A percentile compares a stretch with the other conserved stretches of the same genome.
Conservation (phyloP, 1,140 invertebrate species). For the Lordiphosa collinella region DNA sequence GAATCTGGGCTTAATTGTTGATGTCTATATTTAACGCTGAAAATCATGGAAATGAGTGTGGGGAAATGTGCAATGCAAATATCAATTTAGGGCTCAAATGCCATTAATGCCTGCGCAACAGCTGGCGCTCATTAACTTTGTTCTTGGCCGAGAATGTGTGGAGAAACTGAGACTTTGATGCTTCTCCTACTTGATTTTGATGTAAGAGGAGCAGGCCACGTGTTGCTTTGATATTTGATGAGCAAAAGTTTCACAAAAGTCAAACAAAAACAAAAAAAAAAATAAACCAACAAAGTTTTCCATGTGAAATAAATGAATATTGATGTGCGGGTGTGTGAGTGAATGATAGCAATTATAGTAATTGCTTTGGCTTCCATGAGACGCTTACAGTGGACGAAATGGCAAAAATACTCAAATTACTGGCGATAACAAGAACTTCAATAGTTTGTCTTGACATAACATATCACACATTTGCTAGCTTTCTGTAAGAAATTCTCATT, state of each 20-base stretch:
- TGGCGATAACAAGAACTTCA: too few relatives aligned
- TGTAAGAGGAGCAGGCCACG: constrained; percentile 32
- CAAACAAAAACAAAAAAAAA: constrained; percentile 59
- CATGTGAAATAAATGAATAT: constrained; percentile 52
- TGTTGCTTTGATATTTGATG: constrained; percentile 76
- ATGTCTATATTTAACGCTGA: constrained; percentile 6
- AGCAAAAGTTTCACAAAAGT: constrained; percentile 46
- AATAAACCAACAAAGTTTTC: constrained; percentile 33
- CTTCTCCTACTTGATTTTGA: neutral
- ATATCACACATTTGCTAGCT: too few relatives aligned
- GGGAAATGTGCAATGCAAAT: constrained; percentile 22
- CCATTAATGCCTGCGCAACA: constrained; percentile 33
- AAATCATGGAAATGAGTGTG: constrained; percentile 10
- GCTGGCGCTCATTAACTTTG: constrained; percentile 48
- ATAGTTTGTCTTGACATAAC: too few relatives aligned
- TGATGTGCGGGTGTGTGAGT: constrained; percentile 32
- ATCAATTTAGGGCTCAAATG: constrained; percentile 25
- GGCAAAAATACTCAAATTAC: too few relatives aligned
- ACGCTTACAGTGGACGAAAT: constrained; percentile 6
- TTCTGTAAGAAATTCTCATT: too few relatives aligned
- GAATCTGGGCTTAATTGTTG: constrained; percentile 32
- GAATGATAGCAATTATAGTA: constrained; percentile 63
- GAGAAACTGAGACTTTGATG: constrained; percentile 18
- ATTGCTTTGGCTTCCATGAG: constrained; percentile 64
- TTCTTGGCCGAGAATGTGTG: constrained; percentile 10